Evolutionary conservation across 2,888 invertebrate species (phyloP), one percentile per base, ranked within the genome.

Genomic region (Cheiracanthium punctorium): DNA sequence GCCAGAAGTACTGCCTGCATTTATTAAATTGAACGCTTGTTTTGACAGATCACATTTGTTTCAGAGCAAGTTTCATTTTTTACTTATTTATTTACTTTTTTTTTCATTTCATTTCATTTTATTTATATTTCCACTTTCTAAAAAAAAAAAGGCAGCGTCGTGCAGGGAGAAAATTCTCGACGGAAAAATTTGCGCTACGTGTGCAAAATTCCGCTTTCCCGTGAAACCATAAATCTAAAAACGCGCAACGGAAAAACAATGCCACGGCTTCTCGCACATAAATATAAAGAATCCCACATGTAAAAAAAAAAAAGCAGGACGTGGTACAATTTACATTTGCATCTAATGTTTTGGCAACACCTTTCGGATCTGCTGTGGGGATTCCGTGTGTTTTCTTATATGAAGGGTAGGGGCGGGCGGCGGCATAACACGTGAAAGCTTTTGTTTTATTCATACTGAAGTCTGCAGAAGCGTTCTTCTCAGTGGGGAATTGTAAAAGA

Each of bases 291-390:
- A 58, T 58, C 48, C 48, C 48, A 2, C 48, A 58, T 24, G 24
- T 58, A 58, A 58, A n/a, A n/a, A n/a, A n/a, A n/a, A n/a, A n/a
- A n/a, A 24, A 58, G 14, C 58, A 58, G 58, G 58, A 24, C 58
- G 58, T 58, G 58, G 58, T 5, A 58, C 58, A 69, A 69, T 69
- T 69, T 69, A 33, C 79, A 79, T 80, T 80, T 72, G 80, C 71
- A 80, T 80, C 32, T 65, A 65, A 80, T 72, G 65, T 80, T 80
- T 80, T 73, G 32, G 30, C 80, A 72, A 58, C 70, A 69, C 71
- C 48, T 33, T 65, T 41, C 69, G 20, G 37, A 58, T 58, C 20
- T 58, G 2, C 24, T 12, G 58, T 5, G 24, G 24, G 58, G 20
- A 4, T 37, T 37, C n/a, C 24, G 24, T 58, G 12, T 58, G 24